Base-by-base conservation (phyloP, 2,113 vertebrate genomes). In the Gambusia holbrooki region DNA sequence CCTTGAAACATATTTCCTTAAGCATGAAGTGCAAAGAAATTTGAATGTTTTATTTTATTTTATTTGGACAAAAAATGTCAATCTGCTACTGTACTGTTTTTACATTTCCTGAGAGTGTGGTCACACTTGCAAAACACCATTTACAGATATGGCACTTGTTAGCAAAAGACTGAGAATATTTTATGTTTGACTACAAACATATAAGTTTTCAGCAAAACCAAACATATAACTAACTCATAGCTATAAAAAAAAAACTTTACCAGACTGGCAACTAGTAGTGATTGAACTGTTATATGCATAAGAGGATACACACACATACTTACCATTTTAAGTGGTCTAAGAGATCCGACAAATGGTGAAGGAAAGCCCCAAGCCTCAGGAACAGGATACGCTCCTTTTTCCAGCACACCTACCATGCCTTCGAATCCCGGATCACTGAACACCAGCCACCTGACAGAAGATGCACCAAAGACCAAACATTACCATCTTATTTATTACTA, bases 281-380 rank as follows among this genome's bases (percentile, higher is more conserved):
- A 42, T 13, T 42, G 45, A 48, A 48, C 17, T 19, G 51, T 58
- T n/a, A 19, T 63, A 5, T 22, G 33, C 29, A 42, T 66, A 13
- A 27, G 42, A 65, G 30, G 40, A 6, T 25, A n/a, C 0, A 63
- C 17, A 86, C n/a, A 61, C 69, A 12, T 54, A 86, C 86, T 63
- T 92, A 98, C 97, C 96, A 98, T 98, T 93, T 96, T 96, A 75
- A 99, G 93, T 17, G 97, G 96, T 61, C 93, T 91, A 66, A 98
- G 92, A 60, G 97, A 99, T 76, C 96, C 96, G 5, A 99, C 94
- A 71, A 95, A 96, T 0, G 97, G 96, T 7, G 86, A 84, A 3
- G 94, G 86, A 63, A 96, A 97, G 58, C 96, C 94, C 97, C 97
- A 98, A 78, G 95, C 88, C n/a, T 96, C 94, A 27, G 97, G 92